A percentile compares a stretch with the other conserved stretches of the same genome.
These are phyloP conservation scores for Lerema accius DNA, from an alignment of 1,140 invertebrate species.

Conservation along the genomic window DNA sequence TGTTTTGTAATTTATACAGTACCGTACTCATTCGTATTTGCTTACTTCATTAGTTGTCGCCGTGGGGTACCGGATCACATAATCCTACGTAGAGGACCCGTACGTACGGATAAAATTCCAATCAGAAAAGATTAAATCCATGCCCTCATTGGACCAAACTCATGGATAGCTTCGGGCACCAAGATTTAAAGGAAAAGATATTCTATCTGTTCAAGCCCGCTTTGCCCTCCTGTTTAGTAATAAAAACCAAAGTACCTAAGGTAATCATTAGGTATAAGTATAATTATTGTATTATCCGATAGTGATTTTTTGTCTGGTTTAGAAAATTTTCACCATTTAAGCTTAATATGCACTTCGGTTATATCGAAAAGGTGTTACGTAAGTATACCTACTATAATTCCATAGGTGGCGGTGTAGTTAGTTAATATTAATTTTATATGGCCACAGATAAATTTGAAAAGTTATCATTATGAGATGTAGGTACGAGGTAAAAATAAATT, in stretches of 20 bases:
- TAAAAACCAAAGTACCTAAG: background rate
- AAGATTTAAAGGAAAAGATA: constrained; percentile 17
- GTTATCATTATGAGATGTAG: too few relatives aligned
- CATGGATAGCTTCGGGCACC: constrained; percentile 34
- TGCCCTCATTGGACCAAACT: constrained; percentile 42
- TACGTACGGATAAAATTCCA: constrained; percentile 48
- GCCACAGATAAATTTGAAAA: too few relatives aligned
- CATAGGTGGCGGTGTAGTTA: too few relatives aligned
- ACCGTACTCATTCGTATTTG: background rate
- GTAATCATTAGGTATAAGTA: background rate
- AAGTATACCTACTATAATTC: too few relatives aligned
- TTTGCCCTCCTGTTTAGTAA: background rate
- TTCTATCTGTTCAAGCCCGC: background rate
- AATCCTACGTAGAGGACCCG: constrained; percentile 12
- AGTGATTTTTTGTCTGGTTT: too few relatives aligned
- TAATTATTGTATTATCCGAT: too few relatives aligned
- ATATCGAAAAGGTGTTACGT: too few relatives aligned
- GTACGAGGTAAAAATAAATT: too few relatives aligned
- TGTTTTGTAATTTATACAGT: background rate
- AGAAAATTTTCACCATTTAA: too few relatives aligned
- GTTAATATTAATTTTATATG: too few relatives aligned
- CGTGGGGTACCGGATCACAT: constrained; percentile 3
- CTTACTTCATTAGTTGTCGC: constrained; percentile 2
- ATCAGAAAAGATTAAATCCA: constrained; percentile 54
- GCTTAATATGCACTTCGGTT: too few relatives aligned